Conservation (phyloP, 2,113 vertebrate species). For the Turdus rufiventris region DNA sequence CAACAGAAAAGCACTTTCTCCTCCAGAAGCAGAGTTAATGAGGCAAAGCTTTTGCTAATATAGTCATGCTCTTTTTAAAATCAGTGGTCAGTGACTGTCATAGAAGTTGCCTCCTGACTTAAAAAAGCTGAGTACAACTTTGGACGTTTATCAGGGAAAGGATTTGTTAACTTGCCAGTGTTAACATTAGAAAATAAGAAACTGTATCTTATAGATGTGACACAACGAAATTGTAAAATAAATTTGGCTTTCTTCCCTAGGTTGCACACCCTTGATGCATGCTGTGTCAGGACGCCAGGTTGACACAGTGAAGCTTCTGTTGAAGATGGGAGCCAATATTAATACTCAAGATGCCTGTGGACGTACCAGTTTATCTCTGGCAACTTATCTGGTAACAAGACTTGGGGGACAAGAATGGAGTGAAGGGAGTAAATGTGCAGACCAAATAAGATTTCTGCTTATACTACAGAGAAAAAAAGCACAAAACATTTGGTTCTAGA, state of each 20-base stretch:
- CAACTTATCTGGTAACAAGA: constrained; percentile 82
- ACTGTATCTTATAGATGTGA: neutral
- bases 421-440: neutral
- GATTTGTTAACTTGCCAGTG: neutral
- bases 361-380: constrained; percentile 84
- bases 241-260: constrained; percentile 59
- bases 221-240: neutral
- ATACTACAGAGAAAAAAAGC: neutral
- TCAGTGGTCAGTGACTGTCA: neutral
- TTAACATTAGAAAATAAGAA: neutral
- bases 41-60: neutral
- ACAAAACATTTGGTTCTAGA: neutral
- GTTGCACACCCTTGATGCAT: constrained; percentile 86
- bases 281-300: constrained; percentile 86
- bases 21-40: neutral
- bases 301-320: constrained; percentile 86
- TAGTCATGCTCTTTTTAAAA: neutral
- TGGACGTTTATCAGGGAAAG: neutral
- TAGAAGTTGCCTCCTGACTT: neutral
- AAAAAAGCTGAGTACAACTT: neutral
- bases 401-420: neutral
- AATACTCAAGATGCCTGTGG: constrained; percentile 86
- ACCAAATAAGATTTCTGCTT: neutral
- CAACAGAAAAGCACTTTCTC: neutral
- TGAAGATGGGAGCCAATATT: constrained; percentile 91